Base-by-base conservation (phyloP, 2,113 vertebrate genomes). In the Stercorarius parasiticus region DNA sequence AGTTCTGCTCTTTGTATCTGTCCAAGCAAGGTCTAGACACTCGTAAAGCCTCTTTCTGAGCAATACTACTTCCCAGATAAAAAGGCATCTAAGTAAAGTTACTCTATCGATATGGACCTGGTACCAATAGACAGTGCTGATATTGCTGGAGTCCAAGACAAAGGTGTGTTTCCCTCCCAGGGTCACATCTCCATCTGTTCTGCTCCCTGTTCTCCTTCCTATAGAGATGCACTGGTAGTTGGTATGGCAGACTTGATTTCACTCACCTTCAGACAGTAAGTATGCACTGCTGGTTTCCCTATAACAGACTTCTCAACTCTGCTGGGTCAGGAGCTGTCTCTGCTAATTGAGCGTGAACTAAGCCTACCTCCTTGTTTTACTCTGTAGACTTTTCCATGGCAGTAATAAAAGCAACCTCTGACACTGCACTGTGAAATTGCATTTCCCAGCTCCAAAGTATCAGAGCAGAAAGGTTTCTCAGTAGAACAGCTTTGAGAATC, bases 101-200 rank as follows among this genome's bases (percentile, higher is more conserved):
- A 34, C 2, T 8, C 12, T 43, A 11, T n/a, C 0, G 2, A 10
- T 18, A 32, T 6, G 61, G 34, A 70, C 5, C 18, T 23, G 10
- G 8, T 38, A 50, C 18, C 36, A 56, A 13, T 0, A 62, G 16
- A 30, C 3, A 58, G 14, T 34, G 11, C 19, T 73, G 36, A 36
- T 27, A 22, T 9, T 32, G 6, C 22, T 86, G 34, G 13, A 67
- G 23, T 16, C 36, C 18, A 8, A 85, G 22, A 56, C 30, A 45
- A 36, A 40, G 10, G 20, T 55, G 43, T 16, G 11, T 22, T 62
- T 52, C 25, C 34, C 26, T 67, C 10, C 13, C 12, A 21, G 38
- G 22, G 26, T 26, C 20, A 53, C 26, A 34, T 9, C 19, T 74
- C 43, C 29, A 58, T 52, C 72, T 58, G 22, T 59, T 79, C 66